Evolutionary conservation across 2,113 vertebrate genomes (phyloP).

Genomic region (Tragelaphus strepsiceros): DNA sequence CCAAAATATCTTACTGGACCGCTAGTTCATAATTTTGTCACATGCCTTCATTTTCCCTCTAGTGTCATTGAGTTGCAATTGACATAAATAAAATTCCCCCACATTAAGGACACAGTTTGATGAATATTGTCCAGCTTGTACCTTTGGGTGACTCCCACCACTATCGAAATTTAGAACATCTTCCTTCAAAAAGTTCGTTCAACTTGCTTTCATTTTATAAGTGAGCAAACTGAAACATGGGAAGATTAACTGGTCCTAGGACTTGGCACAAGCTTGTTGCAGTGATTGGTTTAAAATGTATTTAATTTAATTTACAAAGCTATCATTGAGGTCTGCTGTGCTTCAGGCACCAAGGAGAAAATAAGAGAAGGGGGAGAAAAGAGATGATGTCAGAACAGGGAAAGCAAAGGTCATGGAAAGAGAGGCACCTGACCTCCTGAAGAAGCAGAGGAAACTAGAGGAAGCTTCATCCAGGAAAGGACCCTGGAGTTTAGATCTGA

Average conservation of each 20-base stretch:
- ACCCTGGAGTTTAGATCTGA: background rate
- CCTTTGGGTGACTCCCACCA: too few species aligned
- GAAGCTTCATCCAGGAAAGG: background rate
- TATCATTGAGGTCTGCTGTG: background rate
- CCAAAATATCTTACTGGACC: background rate
- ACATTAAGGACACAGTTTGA: background rate
- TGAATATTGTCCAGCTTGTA: background rate
- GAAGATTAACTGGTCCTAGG: background rate
- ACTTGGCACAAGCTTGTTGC: background rate
- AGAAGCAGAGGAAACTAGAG: background rate
- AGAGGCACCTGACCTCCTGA: fast-evolving
- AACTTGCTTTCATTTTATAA: background rate
- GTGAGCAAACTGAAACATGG: background rate
- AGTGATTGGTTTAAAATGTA: background rate
- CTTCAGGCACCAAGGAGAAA: background rate
- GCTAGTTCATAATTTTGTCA: background rate
- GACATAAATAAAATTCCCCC: background rate
- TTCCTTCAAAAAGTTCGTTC: background rate
- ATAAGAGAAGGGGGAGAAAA: background rate
- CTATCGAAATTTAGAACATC: fast-evolving
- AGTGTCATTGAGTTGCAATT: background rate
- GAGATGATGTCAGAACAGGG: background rate
- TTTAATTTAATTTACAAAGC: background rate
- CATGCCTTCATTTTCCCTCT: background rate
- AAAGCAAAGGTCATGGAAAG: background rate